Conservation (phyloP, 2,888 invertebrate species). For the Corythucha ciliata region DNA sequence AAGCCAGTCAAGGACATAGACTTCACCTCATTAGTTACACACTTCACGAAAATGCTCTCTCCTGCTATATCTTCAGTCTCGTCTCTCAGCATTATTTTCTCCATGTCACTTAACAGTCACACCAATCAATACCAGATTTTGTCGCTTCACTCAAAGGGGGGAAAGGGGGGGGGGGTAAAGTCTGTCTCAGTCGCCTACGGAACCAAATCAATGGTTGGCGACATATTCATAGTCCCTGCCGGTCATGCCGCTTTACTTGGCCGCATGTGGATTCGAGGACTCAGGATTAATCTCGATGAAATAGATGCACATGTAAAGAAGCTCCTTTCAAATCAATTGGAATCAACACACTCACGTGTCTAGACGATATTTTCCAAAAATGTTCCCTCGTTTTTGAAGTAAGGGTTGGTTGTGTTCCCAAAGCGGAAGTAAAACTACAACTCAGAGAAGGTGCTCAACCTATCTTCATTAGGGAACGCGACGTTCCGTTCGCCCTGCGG, state of each 20-base stretch:
- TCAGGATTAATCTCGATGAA: constrained; percentile 10
- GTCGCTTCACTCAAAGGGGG: constrained; percentile 11
- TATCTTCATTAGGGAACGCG: constrained; percentile 6
- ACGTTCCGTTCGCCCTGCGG: constrained; percentile 4
- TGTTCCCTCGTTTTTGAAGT: constrained; percentile 3
- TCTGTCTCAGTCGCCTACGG: constrained; percentile 7
- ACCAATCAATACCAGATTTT: constrained; percentile 15
- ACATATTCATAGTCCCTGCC: not conserved
- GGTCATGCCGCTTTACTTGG: constrained; percentile 9
- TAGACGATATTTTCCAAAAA: constrained; percentile 12
- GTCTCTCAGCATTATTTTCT: constrained; percentile 21
- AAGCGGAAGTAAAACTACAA: constrained; percentile 1
- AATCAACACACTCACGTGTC: not conserved
- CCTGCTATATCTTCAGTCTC: constrained; percentile 12
- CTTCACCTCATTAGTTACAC: not conserved
- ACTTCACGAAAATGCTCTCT: constrained; percentile 5
- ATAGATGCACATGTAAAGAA: constrained; percentile 1
- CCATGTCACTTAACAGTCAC: constrained; percentile 14
- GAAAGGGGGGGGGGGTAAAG: no score
- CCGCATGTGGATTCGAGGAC: constrained; percentile 12
- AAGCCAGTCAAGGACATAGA: not conserved
- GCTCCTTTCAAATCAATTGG: constrained; percentile 5
- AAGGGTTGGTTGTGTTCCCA: constrained; percentile 3
- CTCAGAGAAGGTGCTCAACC: constrained; percentile 2
- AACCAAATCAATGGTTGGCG: not conserved